phyloP scores from a whole-genome alignment of 2,888 invertebrate genomes.

The Lymantria dispar region DNA sequence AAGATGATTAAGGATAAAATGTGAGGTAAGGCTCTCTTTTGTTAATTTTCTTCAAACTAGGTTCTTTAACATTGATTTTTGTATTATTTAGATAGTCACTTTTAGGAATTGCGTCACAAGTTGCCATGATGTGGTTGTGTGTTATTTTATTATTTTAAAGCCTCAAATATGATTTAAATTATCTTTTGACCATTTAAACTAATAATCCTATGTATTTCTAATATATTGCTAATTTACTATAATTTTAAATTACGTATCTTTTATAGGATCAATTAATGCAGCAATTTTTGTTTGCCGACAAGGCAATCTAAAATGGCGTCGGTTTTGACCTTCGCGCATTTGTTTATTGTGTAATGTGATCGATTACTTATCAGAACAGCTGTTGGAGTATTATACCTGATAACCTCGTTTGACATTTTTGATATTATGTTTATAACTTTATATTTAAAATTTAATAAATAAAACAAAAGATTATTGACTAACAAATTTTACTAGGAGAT shows the following conservation, averaged over 20 bases:
- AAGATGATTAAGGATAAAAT: slow-evolving; percentile 42
- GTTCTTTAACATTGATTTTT: slow-evolving; percentile 8
- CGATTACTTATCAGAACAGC: slow-evolving; percentile 18
- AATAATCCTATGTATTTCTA: not conserved
- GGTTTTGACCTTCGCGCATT: slow-evolving; percentile 30
- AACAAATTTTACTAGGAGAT: no score
- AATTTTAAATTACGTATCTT: slow-evolving; percentile 6
- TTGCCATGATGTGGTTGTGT: slow-evolving; percentile 35
- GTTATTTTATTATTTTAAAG: slow-evolving; percentile 4
- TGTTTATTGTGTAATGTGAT: slow-evolving; percentile 26
- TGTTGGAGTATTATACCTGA: slow-evolving; percentile 3
- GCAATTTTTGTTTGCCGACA: slow-evolving; percentile 12
- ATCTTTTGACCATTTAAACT: not conserved
- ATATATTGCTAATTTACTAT: slow-evolving; percentile 1
- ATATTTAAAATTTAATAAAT: no score
- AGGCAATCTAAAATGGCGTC: slow-evolving; percentile 26
- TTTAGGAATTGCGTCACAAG: slow-evolving; percentile 27
- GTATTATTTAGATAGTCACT: slow-evolving; percentile 8
- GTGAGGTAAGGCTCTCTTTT: slow-evolving; percentile 53
- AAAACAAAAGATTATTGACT: no score
- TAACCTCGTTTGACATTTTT: not conserved
- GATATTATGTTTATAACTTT: not conserved
- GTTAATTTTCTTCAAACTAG: slow-evolving; percentile 20
- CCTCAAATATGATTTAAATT: not conserved
- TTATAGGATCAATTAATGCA: not conserved